These are phyloP conservation scores for Enteromius anoplus DNA, from an alignment of 2,797 vertebrate species.

Conservation along the genomic window DNA sequence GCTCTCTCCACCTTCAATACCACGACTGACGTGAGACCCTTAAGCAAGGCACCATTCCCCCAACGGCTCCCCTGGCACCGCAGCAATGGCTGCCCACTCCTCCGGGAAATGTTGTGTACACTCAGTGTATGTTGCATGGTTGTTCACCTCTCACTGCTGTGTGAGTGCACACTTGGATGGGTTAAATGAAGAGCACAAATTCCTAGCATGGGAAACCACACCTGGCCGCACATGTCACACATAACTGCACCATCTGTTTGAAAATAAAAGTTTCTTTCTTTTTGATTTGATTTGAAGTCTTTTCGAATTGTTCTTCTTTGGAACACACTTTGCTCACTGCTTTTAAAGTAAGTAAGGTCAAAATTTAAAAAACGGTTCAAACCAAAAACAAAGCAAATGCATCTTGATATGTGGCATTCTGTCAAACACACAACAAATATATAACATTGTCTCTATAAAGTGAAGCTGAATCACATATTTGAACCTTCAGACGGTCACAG, in stretches of 20 bases:
- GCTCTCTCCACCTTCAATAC: too few relatives aligned
- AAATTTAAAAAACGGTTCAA: not conserved
- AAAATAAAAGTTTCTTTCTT: not conserved
- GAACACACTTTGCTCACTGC: not conserved
- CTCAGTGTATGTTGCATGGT: too few relatives aligned
- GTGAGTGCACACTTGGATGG: too few relatives aligned
- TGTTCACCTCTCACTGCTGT: too few relatives aligned
- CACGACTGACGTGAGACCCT: too few relatives aligned
- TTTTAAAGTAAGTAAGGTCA: not conserved
- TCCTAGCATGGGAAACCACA: too few relatives aligned
- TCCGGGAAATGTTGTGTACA: too few relatives aligned
- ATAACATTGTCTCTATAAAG: conserved; percentile 44
- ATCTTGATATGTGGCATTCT: not conserved
- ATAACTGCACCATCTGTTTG: not conserved
- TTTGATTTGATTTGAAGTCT: not conserved
- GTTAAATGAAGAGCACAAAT: too few relatives aligned
- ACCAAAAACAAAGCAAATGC: not conserved
- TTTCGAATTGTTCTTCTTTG: not conserved
- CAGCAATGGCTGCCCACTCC: too few relatives aligned
- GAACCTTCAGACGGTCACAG: not conserved
- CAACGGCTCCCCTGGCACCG: too few relatives aligned
- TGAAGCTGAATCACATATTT: not conserved
- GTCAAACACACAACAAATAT: conserved; percentile 18
- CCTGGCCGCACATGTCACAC: not conserved
- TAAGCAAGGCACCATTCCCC: too few relatives aligned